Base-by-base conservation (phyloP, 2,113 vertebrate genomes). In the Paratilapia polleni region DNA sequence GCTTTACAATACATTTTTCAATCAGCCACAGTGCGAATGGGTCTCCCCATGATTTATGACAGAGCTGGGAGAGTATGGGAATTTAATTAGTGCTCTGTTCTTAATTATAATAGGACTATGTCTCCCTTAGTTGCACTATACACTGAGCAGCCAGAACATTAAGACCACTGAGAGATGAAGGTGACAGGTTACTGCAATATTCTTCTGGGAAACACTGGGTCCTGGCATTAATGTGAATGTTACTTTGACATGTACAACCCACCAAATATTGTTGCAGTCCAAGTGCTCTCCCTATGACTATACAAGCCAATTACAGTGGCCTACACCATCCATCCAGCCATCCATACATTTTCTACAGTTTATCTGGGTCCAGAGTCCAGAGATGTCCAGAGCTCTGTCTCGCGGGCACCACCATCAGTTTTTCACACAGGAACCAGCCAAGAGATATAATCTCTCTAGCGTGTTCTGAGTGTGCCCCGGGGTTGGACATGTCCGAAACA, bases 1-100 rank as follows among this genome's bases (percentile, higher is more conserved):
- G 54, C 41, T 80, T 59, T 24, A 26, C 24, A 80, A 82, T 82
- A 24, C 34, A 68, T 83, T 85, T 82, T 83, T 76, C 62, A 85
- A 60, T 80, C 22, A 58, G 63, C 76, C 15, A 38, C 1, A 22
- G 14, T 61, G 26, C 68, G 77, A 88, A 77, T 43, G 34, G 34
- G 22, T 36, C 62, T 19, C 28, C 2, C 4, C 1, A 1, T 88
- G 82, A 91, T 89, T 84, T 78, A 87, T 82, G 82, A 49, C 4
- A 2, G 20, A 6, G 24, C 13, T 26, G 22, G 60, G 60, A 31
- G 68, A 82, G 78, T 77, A 43, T 64, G 62, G 24, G 66, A 62
- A 38, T 85, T 79, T 77, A 76, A 77, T 83, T 74, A 75, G 22
- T 9, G 34, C 52, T 54, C 26, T 10, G 20, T 20, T 80, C 49